Percentiles rank a stretch among this genome's conserved stretches.
phyloP scores from a whole-genome alignment of 2,888 invertebrate species.

The Rambutsinella grinnellia region DNA sequence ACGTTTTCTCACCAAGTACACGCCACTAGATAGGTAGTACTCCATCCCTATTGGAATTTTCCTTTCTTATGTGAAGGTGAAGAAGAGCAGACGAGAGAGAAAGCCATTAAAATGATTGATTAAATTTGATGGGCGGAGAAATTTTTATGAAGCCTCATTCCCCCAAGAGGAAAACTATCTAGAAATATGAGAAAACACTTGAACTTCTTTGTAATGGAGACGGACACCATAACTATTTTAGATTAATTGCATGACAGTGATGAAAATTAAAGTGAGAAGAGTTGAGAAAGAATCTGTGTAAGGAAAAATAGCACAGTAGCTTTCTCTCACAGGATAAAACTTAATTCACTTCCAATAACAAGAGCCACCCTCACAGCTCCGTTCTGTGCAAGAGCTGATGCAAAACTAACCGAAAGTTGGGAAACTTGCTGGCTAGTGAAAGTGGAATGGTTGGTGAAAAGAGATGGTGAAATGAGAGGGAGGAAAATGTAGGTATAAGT shows the following conservation, averaged over 20 bases:
- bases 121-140: background rate
- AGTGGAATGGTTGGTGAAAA: background rate
- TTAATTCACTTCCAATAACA: too few species aligned
- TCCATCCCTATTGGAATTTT: background rate
- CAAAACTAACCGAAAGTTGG: background rate
- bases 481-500: background rate
- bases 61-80: background rate
- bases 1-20: too few species aligned
- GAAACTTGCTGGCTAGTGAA: background rate
- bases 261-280: too few species aligned
- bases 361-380: background rate
- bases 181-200: background rate
- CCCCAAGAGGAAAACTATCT: background rate
- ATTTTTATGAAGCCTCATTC: background rate
- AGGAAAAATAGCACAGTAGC: too few species aligned
- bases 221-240: background rate
- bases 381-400: background rate
- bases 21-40: background rate
- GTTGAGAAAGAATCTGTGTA: too few species aligned
- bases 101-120: conserved; percentile 36
- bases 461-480: background rate
- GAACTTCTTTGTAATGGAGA: background rate
- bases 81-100: background rate
- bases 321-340: too few species aligned
- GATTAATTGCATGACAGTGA: too few species aligned